phyloP scores from a whole-genome alignment of 1,140 invertebrate genomes.

The fruit fly (Drosophila melanogaster) region DNA sequence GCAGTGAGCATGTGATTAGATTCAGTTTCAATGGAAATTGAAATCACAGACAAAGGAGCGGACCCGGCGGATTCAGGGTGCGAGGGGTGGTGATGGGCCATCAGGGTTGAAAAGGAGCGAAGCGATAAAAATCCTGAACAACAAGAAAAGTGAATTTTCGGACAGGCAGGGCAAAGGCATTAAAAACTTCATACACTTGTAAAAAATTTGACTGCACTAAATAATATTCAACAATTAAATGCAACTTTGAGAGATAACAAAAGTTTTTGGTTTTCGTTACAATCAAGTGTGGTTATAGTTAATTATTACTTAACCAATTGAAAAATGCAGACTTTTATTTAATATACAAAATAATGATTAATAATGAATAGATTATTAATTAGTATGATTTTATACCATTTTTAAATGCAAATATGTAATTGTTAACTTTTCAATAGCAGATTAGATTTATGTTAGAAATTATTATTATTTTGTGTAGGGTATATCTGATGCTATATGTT shows the following conservation, averaged over 20 bases:
- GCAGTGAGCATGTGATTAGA: slow-evolving; percentile 78
- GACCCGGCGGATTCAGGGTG: slow-evolving; percentile 3
- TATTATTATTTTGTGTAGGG: too few species aligned
- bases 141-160: slow-evolving; percentile 59
- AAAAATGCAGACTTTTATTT: too few species aligned
- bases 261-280: neutral
- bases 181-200: slow-evolving; percentile 36
- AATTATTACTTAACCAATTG: too few species aligned
- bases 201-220: neutral
- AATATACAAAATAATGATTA: too few species aligned
- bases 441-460: too few species aligned
- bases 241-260: neutral
- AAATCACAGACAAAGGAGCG: slow-evolving; percentile 75
- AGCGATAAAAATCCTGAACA: slow-evolving; percentile 59
- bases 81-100: slow-evolving; percentile 27
- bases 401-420: too few species aligned
- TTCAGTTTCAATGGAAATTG: slow-evolving; percentile 83
- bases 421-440: too few species aligned
- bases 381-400: too few species aligned
- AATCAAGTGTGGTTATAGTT: too few species aligned
- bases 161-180: slow-evolving; percentile 35
- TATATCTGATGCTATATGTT: too few species aligned
- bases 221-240: neutral
- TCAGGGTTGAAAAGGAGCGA: slow-evolving; percentile 62
- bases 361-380: too few species aligned